Percentiles rank a stretch among this genome's conserved stretches.
phyloP scores from a whole-genome alignment of 2,888 invertebrate species.

The Aporophyla lueneburgensis region DNA sequence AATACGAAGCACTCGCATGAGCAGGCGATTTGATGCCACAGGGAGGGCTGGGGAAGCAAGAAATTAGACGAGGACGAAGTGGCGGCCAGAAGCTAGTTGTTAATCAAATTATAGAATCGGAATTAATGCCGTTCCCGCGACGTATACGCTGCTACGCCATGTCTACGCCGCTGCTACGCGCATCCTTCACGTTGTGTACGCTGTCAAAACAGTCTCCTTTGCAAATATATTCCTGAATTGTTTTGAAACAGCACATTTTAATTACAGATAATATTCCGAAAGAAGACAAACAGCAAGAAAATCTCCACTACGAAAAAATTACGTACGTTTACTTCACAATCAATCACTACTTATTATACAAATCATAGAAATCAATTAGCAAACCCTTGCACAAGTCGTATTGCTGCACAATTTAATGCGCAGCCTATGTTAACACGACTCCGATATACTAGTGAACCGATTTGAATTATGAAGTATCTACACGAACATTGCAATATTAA shows the following conservation, averaged over 20 bases:
- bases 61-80: no score
- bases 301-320: background rate
- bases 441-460: slow-evolving; percentile 22
- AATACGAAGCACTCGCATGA: no score
- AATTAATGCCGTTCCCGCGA: background rate
- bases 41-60: no score
- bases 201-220: background rate
- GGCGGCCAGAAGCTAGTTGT: no score
- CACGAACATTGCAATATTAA: slow-evolving; percentile 33
- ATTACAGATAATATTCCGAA: background rate
- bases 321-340: background rate
- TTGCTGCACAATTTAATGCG: slow-evolving; percentile 21
- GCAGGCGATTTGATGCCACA: no score
- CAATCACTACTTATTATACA: background rate
- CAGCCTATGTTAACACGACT: slow-evolving; percentile 15
- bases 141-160: background rate
- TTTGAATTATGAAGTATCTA: slow-evolving; percentile 25
- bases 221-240: background rate
- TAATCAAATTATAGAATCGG: background rate
- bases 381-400: slow-evolving; percentile 8
- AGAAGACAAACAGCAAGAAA: background rate
- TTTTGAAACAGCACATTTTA: background rate
- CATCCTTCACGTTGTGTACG: background rate
- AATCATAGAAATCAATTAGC: background rate
- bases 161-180: background rate